Evolutionary conservation across 2,113 vertebrate species (phyloP), one percentile per base, ranked within the genome.

Genomic region (Cavia aperea): DNA sequence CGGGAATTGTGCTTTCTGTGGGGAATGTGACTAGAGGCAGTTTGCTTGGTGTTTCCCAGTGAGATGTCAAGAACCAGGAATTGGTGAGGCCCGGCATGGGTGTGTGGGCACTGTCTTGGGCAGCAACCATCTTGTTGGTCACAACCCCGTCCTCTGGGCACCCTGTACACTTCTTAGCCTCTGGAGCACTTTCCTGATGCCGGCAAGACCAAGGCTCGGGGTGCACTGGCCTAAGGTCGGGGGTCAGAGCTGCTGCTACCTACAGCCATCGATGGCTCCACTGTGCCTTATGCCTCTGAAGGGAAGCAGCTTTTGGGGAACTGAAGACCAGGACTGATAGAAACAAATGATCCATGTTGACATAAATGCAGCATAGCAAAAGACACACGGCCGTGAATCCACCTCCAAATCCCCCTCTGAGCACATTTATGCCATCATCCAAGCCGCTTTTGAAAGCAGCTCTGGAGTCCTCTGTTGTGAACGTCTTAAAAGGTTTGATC

Each of bases 371-470:
- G 33, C 6, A 18, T 1, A 16, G 66, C 2, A 33, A 68, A 18
- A 14, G 33, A 19, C 66, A 6, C 33, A 18, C 7, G 8, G 6
- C 36, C 15, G 0, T 19, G 33, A 19, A n/a, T 21, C 36, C 72
- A 6, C 72, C 23, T 19, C 1, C 3, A 3, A 13, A 29, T 7
- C 12, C 39, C 46, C 39, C 72, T 13, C 23, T 26, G 43, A 46
- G 43, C 24, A 26, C 13, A 1, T 7, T 24, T 13, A 4, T 29
- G 23, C 43, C 10, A 1, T 46, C 12, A 7, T 10, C 13, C 24
- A 4, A 1, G 5, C 72, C 36, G 46, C 12, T 13, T 7, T 29
- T 13, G 0, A 2, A 29, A 13, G 24, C 43, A 7, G 24, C 24
- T 43, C 43, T 7, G 13, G 39, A 46, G 72, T 46, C 72, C 24